A percentile compares a stretch with the other conserved stretches of the same genome.
Evolutionary conservation across 2,113 vertebrate genomes (phyloP).

Genomic region (Charina bottae): DNA sequence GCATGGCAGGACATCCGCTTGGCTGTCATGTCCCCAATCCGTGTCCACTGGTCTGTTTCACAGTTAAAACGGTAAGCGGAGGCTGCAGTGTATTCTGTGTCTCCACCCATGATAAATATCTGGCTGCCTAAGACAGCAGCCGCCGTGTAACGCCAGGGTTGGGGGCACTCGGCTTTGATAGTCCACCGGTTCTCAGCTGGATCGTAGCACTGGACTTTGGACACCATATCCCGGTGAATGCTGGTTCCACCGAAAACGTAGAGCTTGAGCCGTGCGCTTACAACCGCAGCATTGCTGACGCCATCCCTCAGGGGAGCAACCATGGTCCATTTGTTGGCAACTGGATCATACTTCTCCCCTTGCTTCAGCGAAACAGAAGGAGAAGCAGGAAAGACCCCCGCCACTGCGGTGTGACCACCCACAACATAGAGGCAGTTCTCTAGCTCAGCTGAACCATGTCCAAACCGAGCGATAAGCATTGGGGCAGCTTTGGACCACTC

Average conservation of each 20-base stretch:
- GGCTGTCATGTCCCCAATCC: conserved; percentile 94
- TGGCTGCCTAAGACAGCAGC: conserved; percentile 92
- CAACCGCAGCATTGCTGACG: conserved; percentile 93
- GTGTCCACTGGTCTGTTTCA: conserved; percentile 89
- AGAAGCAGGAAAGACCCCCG: conserved; percentile 89
- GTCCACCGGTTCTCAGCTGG: conserved; percentile 87
- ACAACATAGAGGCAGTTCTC: conserved; percentile 91
- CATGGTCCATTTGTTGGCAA: conserved; percentile 91
- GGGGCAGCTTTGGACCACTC: conserved; percentile 95
- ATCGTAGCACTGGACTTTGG: conserved; percentile 93
- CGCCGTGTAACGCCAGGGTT: conserved; percentile 93
- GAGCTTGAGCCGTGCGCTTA: conserved; percentile 90
- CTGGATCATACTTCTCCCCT: conserved; percentile 88
- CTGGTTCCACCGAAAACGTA: conserved; percentile 93
- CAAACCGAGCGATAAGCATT: conserved; percentile 93
- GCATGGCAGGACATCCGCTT: conserved; percentile 97
- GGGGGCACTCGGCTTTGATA: conserved; percentile 90
- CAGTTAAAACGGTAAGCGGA: conserved; percentile 94
- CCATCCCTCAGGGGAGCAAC: conserved; percentile 90
- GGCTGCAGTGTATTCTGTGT: conserved; percentile 92
- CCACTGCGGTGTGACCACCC: conserved; percentile 90
- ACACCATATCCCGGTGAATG: conserved; percentile 90
- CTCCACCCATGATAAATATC: conserved; percentile 97
- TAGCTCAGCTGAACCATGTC: conserved; percentile 91
- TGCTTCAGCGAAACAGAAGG: conserved; percentile 93